Base-by-base conservation (phyloP, 2,888 invertebrate genomes). In the Stictocephala bisonia region DNA sequence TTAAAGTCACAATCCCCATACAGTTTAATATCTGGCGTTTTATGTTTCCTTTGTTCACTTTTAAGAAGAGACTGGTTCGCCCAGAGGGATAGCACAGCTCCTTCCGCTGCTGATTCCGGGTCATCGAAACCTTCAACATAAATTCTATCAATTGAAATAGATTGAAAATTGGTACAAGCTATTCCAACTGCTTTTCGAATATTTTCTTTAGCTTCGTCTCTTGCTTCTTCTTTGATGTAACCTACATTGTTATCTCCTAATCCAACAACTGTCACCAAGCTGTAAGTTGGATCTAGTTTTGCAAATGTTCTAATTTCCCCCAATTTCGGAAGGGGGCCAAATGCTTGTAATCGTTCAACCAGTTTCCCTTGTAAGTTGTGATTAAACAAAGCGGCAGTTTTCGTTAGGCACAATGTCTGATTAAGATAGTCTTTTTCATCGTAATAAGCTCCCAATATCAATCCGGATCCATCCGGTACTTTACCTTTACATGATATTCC, bases 51-150 rank as follows among this genome's bases (percentile, higher is more conserved):
- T 41, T 75, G 74, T 15, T 58, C 41, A 26, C 29, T 2, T 24
- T 77, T 80, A 77, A 87, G 90, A 80, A 90, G 88, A 78, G 93
- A 91, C 82, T 90, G 90, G 81, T 91, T 94, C 3, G 87, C 83
- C 90, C 90, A 93, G 9, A 90, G 84, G 0, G 88, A 88, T 18
- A 95, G 85, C 1, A 86, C 85, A 0, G 92, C 89, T 1, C 93
- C 94, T 83, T 94, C 94, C 0, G 93, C 93, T 0, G 93, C 90
- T 1, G 93, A 92, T 82, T 93, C 91, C 0, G 93, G 90, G 81
- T 90, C 88, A 11, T 91, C 92, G 81, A 93, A 92, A 13, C 91
- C 90, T 81, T 95, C 94, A 0, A 94, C 86, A 75, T 88, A 87
- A 29, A 94, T 29, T 71, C 44, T 71, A 24, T 71, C 58, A 2